Evolutionary conservation across 2,113 vertebrate species (phyloP).

Genomic region (Vombatus ursinus): DNA sequence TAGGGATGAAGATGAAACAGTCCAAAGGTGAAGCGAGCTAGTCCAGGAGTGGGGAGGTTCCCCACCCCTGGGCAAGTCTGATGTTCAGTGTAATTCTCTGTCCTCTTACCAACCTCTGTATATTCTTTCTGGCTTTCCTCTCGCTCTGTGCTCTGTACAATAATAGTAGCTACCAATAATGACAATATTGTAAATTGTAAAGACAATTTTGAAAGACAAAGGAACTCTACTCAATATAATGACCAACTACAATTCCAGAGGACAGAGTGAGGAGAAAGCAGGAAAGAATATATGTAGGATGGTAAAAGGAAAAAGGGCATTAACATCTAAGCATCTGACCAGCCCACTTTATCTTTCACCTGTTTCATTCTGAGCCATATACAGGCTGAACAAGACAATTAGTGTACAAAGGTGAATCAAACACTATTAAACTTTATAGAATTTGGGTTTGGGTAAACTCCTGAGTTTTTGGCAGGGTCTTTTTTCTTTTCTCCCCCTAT

Average conservation of each 20-base stretch:
- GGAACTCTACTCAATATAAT: neutral
- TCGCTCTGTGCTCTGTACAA: neutral
- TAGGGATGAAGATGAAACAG: neutral
- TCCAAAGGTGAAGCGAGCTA: neutral
- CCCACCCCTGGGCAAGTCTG: neutral
- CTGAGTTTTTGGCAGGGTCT: too few relatives aligned
- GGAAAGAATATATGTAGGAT: neutral
- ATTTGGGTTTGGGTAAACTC: too few relatives aligned
- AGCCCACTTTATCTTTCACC: neutral
- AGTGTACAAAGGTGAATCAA: neutral
- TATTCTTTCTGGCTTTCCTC: slow-evolving; percentile 11
- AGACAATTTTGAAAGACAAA: neutral
- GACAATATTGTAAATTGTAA: neutral
- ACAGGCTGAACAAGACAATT: neutral
- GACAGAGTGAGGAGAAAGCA: slow-evolving; percentile 2
- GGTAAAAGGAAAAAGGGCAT: neutral
- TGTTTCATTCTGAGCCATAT: neutral
- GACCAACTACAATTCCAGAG: neutral
- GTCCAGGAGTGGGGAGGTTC: too few relatives aligned
- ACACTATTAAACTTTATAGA: neutral
- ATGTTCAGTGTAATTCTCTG: neutral
- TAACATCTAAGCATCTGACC: neutral
- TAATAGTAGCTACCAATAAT: neutral
- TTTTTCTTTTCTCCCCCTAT: too few relatives aligned
- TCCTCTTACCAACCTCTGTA: neutral